Percentiles rank a stretch among this genome's conserved stretches.
Evolutionary conservation across 2,113 vertebrate species (phyloP).

Genomic region (Egretta garzetta): DNA sequence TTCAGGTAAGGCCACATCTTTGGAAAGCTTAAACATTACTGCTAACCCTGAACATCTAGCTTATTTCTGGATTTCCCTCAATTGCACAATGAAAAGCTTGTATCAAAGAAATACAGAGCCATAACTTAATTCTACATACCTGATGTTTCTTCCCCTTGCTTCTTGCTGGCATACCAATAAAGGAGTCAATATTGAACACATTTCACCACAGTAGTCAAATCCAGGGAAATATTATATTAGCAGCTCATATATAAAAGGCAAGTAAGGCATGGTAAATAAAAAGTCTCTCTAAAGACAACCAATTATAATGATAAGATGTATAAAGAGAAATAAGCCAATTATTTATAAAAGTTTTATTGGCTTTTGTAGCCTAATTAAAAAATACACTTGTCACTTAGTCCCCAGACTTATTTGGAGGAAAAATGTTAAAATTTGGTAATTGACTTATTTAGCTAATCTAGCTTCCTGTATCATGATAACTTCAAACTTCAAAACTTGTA

Average conservation of each 20-base stretch:
- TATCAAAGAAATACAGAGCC: background rate
- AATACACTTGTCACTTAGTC: background rate
- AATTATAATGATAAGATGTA: background rate
- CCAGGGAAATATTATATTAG: background rate
- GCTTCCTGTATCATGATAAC: background rate
- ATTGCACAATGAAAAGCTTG: background rate
- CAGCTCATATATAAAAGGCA: background rate
- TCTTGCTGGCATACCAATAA: background rate
- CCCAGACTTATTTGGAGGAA: background rate
- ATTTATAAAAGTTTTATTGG: background rate
- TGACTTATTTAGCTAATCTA: background rate
- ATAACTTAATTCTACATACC: background rate
- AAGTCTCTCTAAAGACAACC: background rate
- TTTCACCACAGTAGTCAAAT: background rate
- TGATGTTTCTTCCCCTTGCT: background rate
- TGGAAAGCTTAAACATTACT: background rate
- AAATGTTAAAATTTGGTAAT: background rate
- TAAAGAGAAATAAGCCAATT: background rate
- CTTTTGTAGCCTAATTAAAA: background rate
- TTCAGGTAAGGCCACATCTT: background rate
- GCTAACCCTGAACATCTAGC: background rate
- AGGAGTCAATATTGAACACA: background rate
- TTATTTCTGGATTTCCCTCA: background rate
- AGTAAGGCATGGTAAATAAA: background rate
- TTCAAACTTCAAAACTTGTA: background rate